Evolutionary conservation across 1,140 invertebrate genomes (phyloP), one percentile per base, ranked within the genome.

Genomic region (Drosophila ironensis): DNA sequence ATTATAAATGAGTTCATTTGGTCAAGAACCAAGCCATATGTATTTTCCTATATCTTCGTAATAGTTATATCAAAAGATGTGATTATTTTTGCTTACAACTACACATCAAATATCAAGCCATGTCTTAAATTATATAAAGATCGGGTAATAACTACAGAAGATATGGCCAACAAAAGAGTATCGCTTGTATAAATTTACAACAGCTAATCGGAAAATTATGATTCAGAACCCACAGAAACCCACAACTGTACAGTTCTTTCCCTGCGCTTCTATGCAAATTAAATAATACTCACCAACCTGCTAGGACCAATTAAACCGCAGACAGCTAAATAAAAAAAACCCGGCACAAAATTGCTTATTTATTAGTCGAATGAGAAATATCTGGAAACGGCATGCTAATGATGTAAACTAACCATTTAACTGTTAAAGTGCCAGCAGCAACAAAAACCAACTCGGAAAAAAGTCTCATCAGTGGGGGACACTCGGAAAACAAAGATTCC

Each of bases 331-430:
- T 20, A 24, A 41, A 12, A 24, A 60, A 27, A 22, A 37, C 60
- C 64, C 35, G 64, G 7, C 42, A 73, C 59, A 52, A 71, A 84
- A 86, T 71, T 86, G 63, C 61, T 46, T 71, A 67, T 84, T 78
- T 84, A 82, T 82, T 84, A 81, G 42, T 47, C 45, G 63, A 67
- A 52, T 46, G 40, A 52, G 37, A 19, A 75, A 64, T n/a, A 63
- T 53, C 28, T 59, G 66, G 37, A 71, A 72, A 50, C 56, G 56
- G 61, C 53, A 86, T 84, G 70, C 74, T 86, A 86, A 86, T 86
- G 80, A 86, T 86, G 81, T 86, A 86, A 86, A 80, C 61, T 69
- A 80, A 74, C n/a, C 71, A 80, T 87, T 86, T 86, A 84, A 86
- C 80, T 72, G 80, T 86, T 86, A 75, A 75, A 67, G 44, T 53